phyloP scores from a whole-genome alignment of 2,113 vertebrate genomes.

The Naja naja region DNA sequence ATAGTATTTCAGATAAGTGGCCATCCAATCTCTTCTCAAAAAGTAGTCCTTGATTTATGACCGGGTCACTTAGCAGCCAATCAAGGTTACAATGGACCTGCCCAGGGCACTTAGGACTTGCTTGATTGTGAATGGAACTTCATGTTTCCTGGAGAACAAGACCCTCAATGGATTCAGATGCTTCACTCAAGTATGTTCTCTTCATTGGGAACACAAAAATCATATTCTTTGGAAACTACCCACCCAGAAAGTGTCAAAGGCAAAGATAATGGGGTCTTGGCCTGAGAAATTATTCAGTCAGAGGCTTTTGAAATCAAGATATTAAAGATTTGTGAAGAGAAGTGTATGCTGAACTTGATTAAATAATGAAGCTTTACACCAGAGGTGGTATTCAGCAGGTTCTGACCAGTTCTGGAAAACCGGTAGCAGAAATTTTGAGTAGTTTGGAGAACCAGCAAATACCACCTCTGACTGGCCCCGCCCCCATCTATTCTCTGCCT shows the following conservation, averaged over 20 bases:
- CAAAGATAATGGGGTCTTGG: background rate
- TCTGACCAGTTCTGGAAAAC: no score
- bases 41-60: background rate
- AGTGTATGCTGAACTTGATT: background rate
- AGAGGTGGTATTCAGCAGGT: no score
- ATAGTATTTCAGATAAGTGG: no score
- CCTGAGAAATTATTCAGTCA: background rate
- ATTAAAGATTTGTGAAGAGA: background rate
- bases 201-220: background rate
- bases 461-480: no score
- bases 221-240: background rate
- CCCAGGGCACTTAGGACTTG: background rate
- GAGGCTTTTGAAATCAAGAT: background rate
- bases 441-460: no score
- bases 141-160: background rate
- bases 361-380: background rate
- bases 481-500: no score
- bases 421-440: no score
- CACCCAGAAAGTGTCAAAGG: background rate
- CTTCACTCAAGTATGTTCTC: background rate
- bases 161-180: background rate
- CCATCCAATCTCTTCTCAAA: no score
- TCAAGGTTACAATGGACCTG: background rate
- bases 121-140: background rate
- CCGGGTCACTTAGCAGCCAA: background rate